Evolutionary conservation across 2,888 invertebrate genomes (phyloP), one percentile per base, ranked within the genome.

Genomic region (Eupeodes luniger): DNA sequence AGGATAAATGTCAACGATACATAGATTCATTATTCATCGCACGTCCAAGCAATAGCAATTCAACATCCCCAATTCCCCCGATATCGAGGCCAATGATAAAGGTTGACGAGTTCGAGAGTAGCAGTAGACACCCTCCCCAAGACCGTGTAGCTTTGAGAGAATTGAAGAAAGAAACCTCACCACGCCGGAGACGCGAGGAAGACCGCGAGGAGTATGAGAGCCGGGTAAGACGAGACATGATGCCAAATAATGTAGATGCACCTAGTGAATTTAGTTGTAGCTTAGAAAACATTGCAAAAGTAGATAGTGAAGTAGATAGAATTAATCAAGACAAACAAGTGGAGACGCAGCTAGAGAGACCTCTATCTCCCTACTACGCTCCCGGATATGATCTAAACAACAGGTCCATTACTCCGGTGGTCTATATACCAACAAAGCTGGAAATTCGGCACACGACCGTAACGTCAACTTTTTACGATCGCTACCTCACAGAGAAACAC

Each of bases 371-470:
- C 80, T 91, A 92, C 79, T 92, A 91, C 87, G 90, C 91, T 57
- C 88, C 90, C 57, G 87, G 83, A 69, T 85, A 81, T 64, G 80
- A 90, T 44, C 89, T 91, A 4, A 89, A 85, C 59, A 82, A 90
- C 61, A 90, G 90, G 59, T 90, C 92, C 69, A 91, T 90, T 53
- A 91, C 91, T 16, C 92, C 93, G 7, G 86, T 85, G 10, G 90
- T 91, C 9, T 93, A 93, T 89, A 90, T 91, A 78, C 93, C 93
- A 80, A 91, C 92, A 55, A 93, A 92, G 90, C 90, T 93, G 61
- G 93, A 93, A 89, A 93, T 93, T 67, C 93, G 93, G 5, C 93
- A 93, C 82, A 93, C 94, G 57, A 93, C 93, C 14, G 94, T 93
- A 36, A 93, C 93, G 6, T 93, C 93, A 19, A 93, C 93, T 55